These are phyloP conservation scores for Cephus runcator DNA, from an alignment of 2,888 invertebrate species.

Conservation along the genomic window DNA sequence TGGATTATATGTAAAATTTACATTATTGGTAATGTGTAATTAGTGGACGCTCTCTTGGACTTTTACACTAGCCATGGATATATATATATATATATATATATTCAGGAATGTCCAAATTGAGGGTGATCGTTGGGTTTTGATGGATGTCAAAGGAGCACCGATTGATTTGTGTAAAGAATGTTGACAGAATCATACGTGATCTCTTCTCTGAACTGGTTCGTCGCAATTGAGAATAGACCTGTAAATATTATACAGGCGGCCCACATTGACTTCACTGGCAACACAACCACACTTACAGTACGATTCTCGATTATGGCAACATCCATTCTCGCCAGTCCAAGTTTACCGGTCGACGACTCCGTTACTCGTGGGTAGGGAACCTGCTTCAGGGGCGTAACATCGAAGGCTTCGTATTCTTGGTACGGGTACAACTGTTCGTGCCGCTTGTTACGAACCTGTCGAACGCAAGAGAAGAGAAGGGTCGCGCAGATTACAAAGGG, in stretches of 20 bases:
- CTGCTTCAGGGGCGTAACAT: too few relatives aligned
- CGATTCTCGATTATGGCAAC: too few relatives aligned
- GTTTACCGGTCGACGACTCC: too few relatives aligned
- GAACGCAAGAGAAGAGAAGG: too few relatives aligned
- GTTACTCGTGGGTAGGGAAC: too few relatives aligned
- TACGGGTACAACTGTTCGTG: too few relatives aligned
- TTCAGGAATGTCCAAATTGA: background rate
- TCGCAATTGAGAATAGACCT: background rate
- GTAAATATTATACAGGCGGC: background rate
- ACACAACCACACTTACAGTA: background rate
- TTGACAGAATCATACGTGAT: background rate
- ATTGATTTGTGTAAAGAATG: background rate
- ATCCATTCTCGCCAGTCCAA: too few relatives aligned
- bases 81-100: slow-evolving; percentile 5
- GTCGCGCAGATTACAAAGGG: too few relatives aligned
- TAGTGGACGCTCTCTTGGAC: slow-evolving; percentile 24
- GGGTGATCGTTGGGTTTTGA: background rate
- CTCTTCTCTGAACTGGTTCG: background rate
- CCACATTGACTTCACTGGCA: background rate
- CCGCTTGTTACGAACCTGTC: too few relatives aligned
- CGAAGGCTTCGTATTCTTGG: too few relatives aligned
- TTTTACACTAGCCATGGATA: slow-evolving; percentile 27
- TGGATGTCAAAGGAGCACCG: background rate
- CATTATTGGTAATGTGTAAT: slow-evolving; percentile 28
- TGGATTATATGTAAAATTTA: slow-evolving; percentile 20